phyloP scores from a whole-genome alignment of 1,140 invertebrate genomes.

The Hyles euphorbiae region DNA sequence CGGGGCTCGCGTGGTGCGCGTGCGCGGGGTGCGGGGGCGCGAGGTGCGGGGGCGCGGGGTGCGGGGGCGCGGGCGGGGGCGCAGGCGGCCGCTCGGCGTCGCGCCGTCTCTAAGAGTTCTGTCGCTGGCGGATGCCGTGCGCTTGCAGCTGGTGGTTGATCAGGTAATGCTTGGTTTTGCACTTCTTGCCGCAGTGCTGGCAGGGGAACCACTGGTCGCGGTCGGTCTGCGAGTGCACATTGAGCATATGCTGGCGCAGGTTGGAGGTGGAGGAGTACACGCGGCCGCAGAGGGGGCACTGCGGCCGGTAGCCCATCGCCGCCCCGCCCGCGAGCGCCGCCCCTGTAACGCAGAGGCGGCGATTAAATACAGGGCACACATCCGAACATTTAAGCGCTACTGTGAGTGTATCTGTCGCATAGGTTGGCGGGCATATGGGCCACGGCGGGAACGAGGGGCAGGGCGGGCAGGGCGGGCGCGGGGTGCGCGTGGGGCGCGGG shows the following conservation, averaged over 20 bases:
- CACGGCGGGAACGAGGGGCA: no score
- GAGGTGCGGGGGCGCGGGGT: slow-evolving; percentile 77
- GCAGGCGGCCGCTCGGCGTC: slow-evolving; percentile 81
- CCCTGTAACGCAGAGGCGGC: slow-evolving; percentile 76
- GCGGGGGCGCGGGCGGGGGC: slow-evolving; percentile 77
- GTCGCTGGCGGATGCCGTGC: slow-evolving; percentile 81
- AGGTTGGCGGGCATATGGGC: no score
- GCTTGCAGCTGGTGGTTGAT: slow-evolving; percentile 86
- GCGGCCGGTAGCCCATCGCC: slow-evolving; percentile 74
- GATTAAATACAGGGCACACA: slow-evolving; percentile 42
- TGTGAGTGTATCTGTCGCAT: slow-evolving; percentile 54
- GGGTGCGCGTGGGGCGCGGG: slow-evolving; percentile 25
- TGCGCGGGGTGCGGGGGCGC: slow-evolving; percentile 83
- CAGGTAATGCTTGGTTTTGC: slow-evolving; percentile 86
- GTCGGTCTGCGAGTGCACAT: slow-evolving; percentile 82
- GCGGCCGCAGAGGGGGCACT: slow-evolving; percentile 81
- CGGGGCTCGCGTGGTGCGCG: slow-evolving; percentile 80
- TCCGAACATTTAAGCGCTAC: slow-evolving; percentile 47
- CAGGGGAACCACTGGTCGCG: slow-evolving; percentile 83
- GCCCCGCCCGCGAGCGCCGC: slow-evolving; percentile 72
- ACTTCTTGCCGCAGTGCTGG: slow-evolving; percentile 83
- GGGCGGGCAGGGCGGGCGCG: no score
- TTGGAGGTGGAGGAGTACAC: slow-evolving; percentile 83
- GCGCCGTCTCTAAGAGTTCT: slow-evolving; percentile 76
- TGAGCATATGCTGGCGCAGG: slow-evolving; percentile 83